Base-by-base conservation (phyloP, 92 coral and sea anemone genomes). In the Zoanthus solanderi region DNA sequence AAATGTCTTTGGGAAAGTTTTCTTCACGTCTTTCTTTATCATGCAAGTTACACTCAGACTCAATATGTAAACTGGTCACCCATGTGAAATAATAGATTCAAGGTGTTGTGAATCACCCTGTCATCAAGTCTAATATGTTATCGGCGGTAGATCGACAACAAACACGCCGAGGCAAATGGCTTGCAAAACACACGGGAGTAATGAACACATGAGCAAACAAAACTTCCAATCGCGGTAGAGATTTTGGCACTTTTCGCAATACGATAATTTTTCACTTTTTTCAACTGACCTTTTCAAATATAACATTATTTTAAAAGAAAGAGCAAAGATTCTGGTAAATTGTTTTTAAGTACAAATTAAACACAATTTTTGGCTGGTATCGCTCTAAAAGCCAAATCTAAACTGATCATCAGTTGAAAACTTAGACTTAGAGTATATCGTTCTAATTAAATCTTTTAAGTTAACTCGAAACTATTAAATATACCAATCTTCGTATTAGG, bases 121-220 rank as follows among this genome's bases (percentile, higher is more conserved):
- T 81, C 85, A 81, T 34, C 74, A 80, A 29, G 69, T 66, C 45
- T 66, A 23, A 66, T 79, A 11, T 79, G 72, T 44, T 17, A 42
- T 68, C 4, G 42, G 37, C 50, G 45, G 60, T 56, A 81, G 75
- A 81, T 48, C 75, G 71, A 63, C 72, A 65, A 31, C 31, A 63
- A 42, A 10, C 45, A 30, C 67, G 45, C 9, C 56, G 60, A 57
- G n/a, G 85, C 6, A 66, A 47, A 53, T 77, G 82, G 46, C 61
- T 81, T 48, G 85, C 85, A 1, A 47, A 81, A 65, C 13, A 52
- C 37, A 46, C 45, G 30, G n/a, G 53, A 4, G 12, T 54, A 54
- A 30, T 31, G 48, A 53, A 54, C 67, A 29, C 67, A 44, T 66
- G 85, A 44, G 23, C 63, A 81, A 81, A 81, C 85, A 81, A 81